phyloP scores from a whole-genome alignment of 1,140 invertebrate genomes.

The Zaprionus nigranus region DNA sequence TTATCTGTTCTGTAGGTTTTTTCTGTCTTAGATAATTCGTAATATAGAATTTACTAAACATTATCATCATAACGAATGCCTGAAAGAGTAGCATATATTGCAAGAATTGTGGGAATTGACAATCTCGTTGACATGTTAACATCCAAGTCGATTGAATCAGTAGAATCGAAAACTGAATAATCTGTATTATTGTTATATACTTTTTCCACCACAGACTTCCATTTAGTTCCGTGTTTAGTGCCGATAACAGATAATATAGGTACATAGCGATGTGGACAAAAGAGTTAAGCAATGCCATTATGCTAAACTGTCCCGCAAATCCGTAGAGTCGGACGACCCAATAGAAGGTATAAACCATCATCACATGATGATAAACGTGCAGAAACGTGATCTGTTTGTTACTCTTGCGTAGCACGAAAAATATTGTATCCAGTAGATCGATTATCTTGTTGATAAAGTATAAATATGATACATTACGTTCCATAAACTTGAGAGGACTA shows the following conservation, averaged over 20 bases:
- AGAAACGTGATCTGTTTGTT: slow-evolving; percentile 46
- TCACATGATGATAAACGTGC: slow-evolving; percentile 37
- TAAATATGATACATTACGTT: not conserved
- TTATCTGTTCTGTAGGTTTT: not conserved
- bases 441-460: slow-evolving; percentile 33
- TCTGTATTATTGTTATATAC: slow-evolving; percentile 34
- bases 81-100: not conserved
- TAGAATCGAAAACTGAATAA: slow-evolving; percentile 25
- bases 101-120: not conserved
- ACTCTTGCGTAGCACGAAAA: slow-evolving; percentile 46
- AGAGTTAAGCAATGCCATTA: slow-evolving; percentile 12
- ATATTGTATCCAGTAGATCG: slow-evolving; percentile 33
- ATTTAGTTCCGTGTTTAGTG: slow-evolving; percentile 8
- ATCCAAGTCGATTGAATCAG: not conserved
- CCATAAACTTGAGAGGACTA: not conserved
- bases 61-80: not conserved
- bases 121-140: not conserved
- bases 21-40: not conserved
- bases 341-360: slow-evolving; percentile 13
- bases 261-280: slow-evolving; percentile 43
- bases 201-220: slow-evolving; percentile 43
- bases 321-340: slow-evolving; percentile 19
- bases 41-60: slow-evolving; percentile 2
- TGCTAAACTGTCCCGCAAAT: slow-evolving; percentile 7
- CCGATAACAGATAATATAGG: slow-evolving; percentile 34